A percentile compares a stretch with the other conserved stretches of the same genome.
phyloP scores from a whole-genome alignment of 2,113 vertebrate species.

The Scortum barcoo region DNA sequence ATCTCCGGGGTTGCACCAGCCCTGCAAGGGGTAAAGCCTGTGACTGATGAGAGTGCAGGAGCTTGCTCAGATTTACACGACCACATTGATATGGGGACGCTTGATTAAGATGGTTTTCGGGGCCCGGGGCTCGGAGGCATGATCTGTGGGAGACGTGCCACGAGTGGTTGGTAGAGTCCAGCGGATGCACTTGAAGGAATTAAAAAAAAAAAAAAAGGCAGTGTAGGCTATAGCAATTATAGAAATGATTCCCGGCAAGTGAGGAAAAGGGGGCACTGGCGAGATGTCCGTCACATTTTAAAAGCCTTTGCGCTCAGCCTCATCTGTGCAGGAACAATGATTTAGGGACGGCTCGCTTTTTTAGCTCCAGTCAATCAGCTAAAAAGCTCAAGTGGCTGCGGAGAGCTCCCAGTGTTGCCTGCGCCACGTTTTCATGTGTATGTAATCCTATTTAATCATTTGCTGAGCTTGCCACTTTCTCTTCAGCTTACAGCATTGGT shows the following conservation, averaged over 20 bases:
- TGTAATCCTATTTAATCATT: constrained; percentile 32
- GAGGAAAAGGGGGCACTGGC: constrained; percentile 28
- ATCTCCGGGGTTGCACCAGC: constrained; percentile 30
- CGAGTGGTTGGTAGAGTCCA: constrained; percentile 34
- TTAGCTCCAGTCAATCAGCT: constrained; percentile 62
- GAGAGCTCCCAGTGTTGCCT: constrained; percentile 21
- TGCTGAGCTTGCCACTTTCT: constrained; percentile 9
- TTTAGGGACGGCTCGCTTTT: constrained; percentile 39
- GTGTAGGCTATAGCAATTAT: constrained; percentile 55
- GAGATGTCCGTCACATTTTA: constrained; percentile 55
- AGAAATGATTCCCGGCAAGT: constrained; percentile 66
- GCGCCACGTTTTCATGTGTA: background rate
- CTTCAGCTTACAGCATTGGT: constrained; percentile 9
- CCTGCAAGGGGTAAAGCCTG: constrained; percentile 40
- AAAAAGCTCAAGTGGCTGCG: constrained; percentile 53
- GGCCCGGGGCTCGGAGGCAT: constrained; percentile 31
- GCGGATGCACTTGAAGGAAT: constrained; percentile 72
- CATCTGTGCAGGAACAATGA: constrained; percentile 55
- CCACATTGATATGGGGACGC: constrained; percentile 46
- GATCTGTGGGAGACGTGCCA: constrained; percentile 52
- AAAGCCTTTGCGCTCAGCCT: constrained; percentile 35
- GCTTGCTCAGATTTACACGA: constrained; percentile 60
- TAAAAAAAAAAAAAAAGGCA: constrained; percentile 57
- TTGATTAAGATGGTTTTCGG: constrained; percentile 66
- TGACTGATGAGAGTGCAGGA: constrained; percentile 58